phyloP scores from a whole-genome alignment of 1,140 invertebrate species.

The fruit fly (Drosophila melanogaster) region Release_6_plus_ISO1_MT NC_004354.4:21628501-21629000 shows the following conservation, averaged over 20 bases:
- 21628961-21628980: conserved; percentile 84
- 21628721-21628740: conserved; percentile 40
- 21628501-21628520: conserved; percentile 33
- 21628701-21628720: conserved; percentile 1
- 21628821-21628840: conserved; percentile 3
- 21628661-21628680: not conserved
- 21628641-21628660: not conserved
- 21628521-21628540: not conserved
- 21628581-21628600: not conserved
- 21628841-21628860: conserved; percentile 21
- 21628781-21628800: not conserved
- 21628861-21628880: conserved; percentile 22
- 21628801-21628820: not conserved
- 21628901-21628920: conserved; percentile 19
- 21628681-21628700: not conserved
- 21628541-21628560: not conserved
- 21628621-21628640: not conserved
- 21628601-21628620: not conserved
- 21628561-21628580: no score
- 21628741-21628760: conserved; percentile 61
- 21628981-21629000: conserved; percentile 82
- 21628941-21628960: conserved; percentile 76
- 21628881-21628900: conserved; percentile 21
- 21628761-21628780: conserved; percentile 32
- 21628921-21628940: conserved; percentile 19